These are phyloP conservation scores for Varanus komodoensis DNA, from an alignment of 2,113 vertebrate species.

Conservation along the genomic window DNA sequence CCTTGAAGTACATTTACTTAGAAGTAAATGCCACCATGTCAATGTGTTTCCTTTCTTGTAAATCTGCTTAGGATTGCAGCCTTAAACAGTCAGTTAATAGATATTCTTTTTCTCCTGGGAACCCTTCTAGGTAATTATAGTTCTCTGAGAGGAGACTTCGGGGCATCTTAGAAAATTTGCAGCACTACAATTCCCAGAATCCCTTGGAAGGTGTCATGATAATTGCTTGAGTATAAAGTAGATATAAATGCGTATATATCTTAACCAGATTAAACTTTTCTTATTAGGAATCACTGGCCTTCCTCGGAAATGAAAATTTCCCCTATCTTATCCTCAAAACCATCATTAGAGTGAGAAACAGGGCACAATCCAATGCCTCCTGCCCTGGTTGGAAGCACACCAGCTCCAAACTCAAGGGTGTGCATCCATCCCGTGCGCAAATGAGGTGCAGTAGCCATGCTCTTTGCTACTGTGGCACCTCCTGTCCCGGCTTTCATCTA, in stretches of 20 bases:
- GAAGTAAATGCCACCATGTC: neutral
- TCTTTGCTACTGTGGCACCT: too few relatives aligned
- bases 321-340: neutral
- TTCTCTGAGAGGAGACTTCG: neutral
- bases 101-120: neutral
- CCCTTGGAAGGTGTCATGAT: neutral
- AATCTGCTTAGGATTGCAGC: neutral
- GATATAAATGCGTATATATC: neutral
- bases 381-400: too few relatives aligned
- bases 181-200: neutral
- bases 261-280: neutral
- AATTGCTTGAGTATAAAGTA: neutral
- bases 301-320: neutral
- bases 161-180: neutral
- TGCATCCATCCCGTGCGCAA: too few relatives aligned
- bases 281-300: neutral
- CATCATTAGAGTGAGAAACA: neutral
- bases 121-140: neutral
- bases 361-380: too few relatives aligned
- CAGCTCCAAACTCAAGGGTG: too few relatives aligned
- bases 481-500: too few relatives aligned
- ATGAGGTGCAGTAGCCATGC: too few relatives aligned
- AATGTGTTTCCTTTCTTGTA: neutral
- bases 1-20: neutral
- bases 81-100: neutral